phyloP scores from a whole-genome alignment of 2,113 vertebrate species.

The Oncorhynchus gorbuscha region DNA sequence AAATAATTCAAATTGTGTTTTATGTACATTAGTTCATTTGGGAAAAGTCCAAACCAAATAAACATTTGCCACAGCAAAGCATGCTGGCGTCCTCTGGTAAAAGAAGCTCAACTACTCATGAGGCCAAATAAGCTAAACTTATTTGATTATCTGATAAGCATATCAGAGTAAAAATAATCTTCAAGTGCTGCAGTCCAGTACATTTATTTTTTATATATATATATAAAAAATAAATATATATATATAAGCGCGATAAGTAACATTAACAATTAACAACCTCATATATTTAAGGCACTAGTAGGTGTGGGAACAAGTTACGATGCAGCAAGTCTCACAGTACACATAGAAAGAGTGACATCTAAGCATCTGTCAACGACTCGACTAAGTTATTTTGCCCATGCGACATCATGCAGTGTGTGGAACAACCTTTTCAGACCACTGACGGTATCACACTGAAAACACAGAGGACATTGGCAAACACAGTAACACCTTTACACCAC shows the following conservation, averaged over 20 bases:
- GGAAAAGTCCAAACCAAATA: conserved; percentile 76
- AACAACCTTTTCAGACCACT: too few relatives aligned
- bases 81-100: background rate
- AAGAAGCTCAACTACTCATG: background rate
- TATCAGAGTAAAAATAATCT: conserved; percentile 53
- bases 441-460: too few relatives aligned
- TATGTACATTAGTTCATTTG: conserved; percentile 83
- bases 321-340: conserved; percentile 83
- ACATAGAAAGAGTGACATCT: conserved; percentile 80
- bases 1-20: conserved; percentile 62
- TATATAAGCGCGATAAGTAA: conserved; percentile 75
- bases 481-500: background rate
- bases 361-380: conserved; percentile 54
- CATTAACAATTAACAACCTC: conserved; percentile 87
- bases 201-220: conserved; percentile 59
- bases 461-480: background rate
- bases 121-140: background rate
- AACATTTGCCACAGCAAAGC: conserved; percentile 32
- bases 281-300: conserved; percentile 91
- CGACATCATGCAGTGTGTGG: conserved; percentile 83
- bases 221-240: background rate
- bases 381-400: conserved; percentile 73
- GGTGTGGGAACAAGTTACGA: conserved; percentile 80
- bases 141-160: background rate
- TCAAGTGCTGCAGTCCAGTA: conserved; percentile 94